phyloP scores from a whole-genome alignment of 2,888 invertebrate genomes.

The Leptopilina syphax region DNA sequence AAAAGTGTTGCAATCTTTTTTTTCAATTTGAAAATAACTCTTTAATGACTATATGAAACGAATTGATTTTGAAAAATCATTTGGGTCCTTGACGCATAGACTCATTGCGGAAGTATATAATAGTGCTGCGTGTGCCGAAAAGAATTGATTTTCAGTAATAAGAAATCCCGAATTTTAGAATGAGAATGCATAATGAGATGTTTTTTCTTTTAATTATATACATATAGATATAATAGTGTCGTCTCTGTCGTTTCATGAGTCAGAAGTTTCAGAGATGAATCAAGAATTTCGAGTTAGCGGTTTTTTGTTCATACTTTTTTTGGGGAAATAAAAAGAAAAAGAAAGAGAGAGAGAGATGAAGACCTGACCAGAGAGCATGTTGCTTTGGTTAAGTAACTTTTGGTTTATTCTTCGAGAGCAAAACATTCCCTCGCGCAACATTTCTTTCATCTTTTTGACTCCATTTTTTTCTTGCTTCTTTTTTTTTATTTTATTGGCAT shows the following conservation, averaged over 20 bases:
- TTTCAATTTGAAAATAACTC: too few relatives aligned
- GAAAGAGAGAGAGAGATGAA: not conserved
- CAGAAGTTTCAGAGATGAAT: slow-evolving; percentile 32
- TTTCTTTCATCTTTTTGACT: not conserved
- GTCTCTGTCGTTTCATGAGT: slow-evolving; percentile 45
- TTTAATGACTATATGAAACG: not conserved
- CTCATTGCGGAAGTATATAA: slow-evolving; percentile 46
- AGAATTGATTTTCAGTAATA: slow-evolving; percentile 39
- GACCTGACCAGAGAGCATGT: slow-evolving; percentile 6
- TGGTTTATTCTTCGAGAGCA: slow-evolving; percentile 2
- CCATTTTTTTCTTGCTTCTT: not conserved
- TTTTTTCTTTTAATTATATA: not conserved
- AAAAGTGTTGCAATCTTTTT: too few relatives aligned
- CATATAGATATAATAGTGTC: slow-evolving; percentile 33
- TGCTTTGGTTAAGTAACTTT: slow-evolving; percentile 19
- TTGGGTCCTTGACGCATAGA: slow-evolving; percentile 44
- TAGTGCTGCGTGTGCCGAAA: slow-evolving; percentile 38
- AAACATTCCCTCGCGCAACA: slow-evolving; percentile 2
- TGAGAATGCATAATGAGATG: slow-evolving; percentile 30
- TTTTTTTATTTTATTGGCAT: slow-evolving; percentile 32
- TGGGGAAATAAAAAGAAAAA: too few relatives aligned
- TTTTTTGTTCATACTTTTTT: not conserved
- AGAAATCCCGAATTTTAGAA: slow-evolving; percentile 31
- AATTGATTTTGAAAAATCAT: not conserved
- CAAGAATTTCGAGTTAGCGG: slow-evolving; percentile 2